Evolutionary conservation across 2,888 invertebrate genomes (phyloP).

Genomic region (Apodemia duryi): DNA sequence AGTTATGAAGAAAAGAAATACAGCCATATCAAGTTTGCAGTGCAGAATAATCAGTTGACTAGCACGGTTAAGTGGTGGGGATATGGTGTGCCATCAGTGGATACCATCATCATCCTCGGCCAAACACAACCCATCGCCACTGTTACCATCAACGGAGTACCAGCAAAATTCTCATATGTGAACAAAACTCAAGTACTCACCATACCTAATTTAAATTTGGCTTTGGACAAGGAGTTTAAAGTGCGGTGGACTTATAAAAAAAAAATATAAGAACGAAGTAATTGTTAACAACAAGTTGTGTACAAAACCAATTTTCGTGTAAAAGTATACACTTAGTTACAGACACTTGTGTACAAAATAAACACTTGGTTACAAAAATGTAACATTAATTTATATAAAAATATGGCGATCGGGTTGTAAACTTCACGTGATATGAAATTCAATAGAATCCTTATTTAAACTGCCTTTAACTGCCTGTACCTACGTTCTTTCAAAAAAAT

Average conservation of each 20-base stretch:
- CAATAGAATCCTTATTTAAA: too few relatives aligned
- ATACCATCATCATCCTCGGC: conserved; percentile 47
- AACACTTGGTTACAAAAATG: too few relatives aligned
- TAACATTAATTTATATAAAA: background rate
- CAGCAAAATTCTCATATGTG: conserved; percentile 46
- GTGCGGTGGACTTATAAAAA: conserved; percentile 49
- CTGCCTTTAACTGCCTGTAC: too few relatives aligned
- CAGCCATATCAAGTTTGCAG: conserved; percentile 71
- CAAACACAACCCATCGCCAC: conserved; percentile 43
- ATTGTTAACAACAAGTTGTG: background rate
- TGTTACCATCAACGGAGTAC: conserved; percentile 47
- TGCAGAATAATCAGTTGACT: conserved; percentile 45
- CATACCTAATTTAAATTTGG: conserved; percentile 47
- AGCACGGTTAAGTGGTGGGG: conserved; percentile 68
- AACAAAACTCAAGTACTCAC: conserved; percentile 43
- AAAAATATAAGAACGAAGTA: conserved; percentile 1
- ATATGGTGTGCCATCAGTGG: conserved; percentile 60
- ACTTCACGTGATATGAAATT: too few relatives aligned
- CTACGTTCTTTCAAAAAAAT: too few relatives aligned
- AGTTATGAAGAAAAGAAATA: conserved; percentile 80
- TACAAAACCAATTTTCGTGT: background rate
- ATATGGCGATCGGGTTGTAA: too few relatives aligned
- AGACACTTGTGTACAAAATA: too few relatives aligned
- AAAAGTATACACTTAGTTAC: background rate
- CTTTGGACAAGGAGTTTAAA: conserved; percentile 55